Evolutionary conservation across 2,797 vertebrate genomes (phyloP).

Genomic region (Scomberomorus guttatus): DNA sequence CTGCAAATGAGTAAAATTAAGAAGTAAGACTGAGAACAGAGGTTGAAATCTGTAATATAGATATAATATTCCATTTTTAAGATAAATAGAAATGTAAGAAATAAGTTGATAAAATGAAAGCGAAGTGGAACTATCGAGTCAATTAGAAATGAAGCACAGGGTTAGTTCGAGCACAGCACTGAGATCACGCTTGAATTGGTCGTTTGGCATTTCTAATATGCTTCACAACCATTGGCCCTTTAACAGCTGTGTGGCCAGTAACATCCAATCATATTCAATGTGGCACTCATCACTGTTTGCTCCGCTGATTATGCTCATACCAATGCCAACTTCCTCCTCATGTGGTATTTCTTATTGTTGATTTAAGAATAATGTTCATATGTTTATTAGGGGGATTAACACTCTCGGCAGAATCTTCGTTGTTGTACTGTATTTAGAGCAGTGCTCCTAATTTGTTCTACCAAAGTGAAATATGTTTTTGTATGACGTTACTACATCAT

Average conservation of each 20-base stretch:
- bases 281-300: no score
- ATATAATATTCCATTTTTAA: conserved; percentile 13
- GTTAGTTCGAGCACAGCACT: neutral
- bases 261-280: no score
- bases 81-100: conserved; percentile 29
- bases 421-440: conserved; percentile 6
- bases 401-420: no score
- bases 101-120: conserved; percentile 26
- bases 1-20: conserved; percentile 31
- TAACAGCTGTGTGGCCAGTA: no score
- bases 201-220: neutral
- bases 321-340: no score
- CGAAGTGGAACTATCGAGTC: conserved; percentile 5
- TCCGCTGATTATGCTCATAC: no score
- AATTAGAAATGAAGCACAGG: conserved; percentile 4
- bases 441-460: neutral
- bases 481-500: conserved; percentile 21
- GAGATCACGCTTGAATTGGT: neutral
- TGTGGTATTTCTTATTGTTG: no score
- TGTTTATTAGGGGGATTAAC: no score
- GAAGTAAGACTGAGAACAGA: conserved; percentile 14
- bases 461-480: neutral
- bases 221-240: neutral
- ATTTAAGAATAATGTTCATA: no score
- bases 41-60: conserved; percentile 22